Conservation (phyloP, 1,140 invertebrate genomes). For the Lordiphosa collinella region DNA sequence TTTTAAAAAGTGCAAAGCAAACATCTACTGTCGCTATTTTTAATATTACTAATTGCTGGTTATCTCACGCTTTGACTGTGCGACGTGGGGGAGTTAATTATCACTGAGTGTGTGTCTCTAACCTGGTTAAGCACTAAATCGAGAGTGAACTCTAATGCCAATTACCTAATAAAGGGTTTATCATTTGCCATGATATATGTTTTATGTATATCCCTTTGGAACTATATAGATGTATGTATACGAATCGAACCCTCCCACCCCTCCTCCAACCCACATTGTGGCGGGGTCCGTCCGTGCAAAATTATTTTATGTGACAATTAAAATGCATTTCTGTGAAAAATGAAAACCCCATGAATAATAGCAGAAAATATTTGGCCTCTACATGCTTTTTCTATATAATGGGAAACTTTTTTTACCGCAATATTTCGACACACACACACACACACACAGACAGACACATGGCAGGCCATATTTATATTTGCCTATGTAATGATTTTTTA, state of each 20-base stretch:
- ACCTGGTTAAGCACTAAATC: too few relatives aligned
- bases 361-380: conserved; percentile 68
- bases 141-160: too few relatives aligned
- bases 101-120: too few relatives aligned
- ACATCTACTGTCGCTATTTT: too few relatives aligned
- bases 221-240: neutral
- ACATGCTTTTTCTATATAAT: conserved; percentile 68
- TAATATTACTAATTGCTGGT: too few relatives aligned
- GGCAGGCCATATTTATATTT: conserved; percentile 56
- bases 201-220: too few relatives aligned
- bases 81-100: too few relatives aligned
- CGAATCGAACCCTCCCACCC: neutral
- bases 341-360: conserved; percentile 69
- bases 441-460: conserved; percentile 13
- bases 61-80: too few relatives aligned
- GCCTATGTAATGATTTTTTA: conserved; percentile 74
- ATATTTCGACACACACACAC: conserved; percentile 43
- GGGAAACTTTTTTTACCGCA: conserved; percentile 61
- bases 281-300: neutral
- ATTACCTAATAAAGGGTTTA: too few relatives aligned
- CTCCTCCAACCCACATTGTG: too few relatives aligned
- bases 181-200: too few relatives aligned
- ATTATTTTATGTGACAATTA: conserved; percentile 61
- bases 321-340: conserved; percentile 59
- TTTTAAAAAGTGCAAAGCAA: too few relatives aligned